Evolutionary conservation across 2,113 vertebrate species (phyloP).

Genomic region (Ahaetulla prasina): DNA sequence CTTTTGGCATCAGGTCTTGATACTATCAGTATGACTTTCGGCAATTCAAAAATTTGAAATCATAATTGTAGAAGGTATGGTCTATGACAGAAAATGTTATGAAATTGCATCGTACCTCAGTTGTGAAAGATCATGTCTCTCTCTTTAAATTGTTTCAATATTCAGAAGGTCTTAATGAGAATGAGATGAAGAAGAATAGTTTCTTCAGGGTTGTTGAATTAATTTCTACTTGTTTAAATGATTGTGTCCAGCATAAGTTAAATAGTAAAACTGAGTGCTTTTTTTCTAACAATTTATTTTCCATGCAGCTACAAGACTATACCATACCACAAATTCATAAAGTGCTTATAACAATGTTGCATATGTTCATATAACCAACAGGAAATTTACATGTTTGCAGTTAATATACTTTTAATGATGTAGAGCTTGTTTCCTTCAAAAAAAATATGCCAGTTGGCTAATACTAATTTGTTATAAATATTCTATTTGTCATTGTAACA

Average conservation of each 20-base stretch:
- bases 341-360: slow-evolving; percentile 12
- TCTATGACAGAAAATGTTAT: not conserved
- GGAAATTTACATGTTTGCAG: slow-evolving; percentile 63
- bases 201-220: not conserved
- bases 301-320: not conserved
- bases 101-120: not conserved
- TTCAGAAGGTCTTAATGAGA: not conserved
- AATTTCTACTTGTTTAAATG: not conserved
- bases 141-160: not conserved
- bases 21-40: not conserved
- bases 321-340: slow-evolving; percentile 14
- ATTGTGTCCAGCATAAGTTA: not conserved
- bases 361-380: slow-evolving; percentile 42
- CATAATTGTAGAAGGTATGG: not conserved
- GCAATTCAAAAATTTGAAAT: not conserved
- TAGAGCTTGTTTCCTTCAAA: slow-evolving; percentile 50
- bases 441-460: slow-evolving; percentile 56
- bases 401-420: slow-evolving; percentile 56
- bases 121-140: not conserved
- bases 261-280: not conserved
- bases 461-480: slow-evolving; percentile 68
- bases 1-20: not conserved
- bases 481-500: slow-evolving; percentile 57
- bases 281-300: not conserved
- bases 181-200: slow-evolving; percentile 7